Evolutionary conservation across 2,113 vertebrate genomes (phyloP).

Genomic region (Petromus typicus): DNA sequence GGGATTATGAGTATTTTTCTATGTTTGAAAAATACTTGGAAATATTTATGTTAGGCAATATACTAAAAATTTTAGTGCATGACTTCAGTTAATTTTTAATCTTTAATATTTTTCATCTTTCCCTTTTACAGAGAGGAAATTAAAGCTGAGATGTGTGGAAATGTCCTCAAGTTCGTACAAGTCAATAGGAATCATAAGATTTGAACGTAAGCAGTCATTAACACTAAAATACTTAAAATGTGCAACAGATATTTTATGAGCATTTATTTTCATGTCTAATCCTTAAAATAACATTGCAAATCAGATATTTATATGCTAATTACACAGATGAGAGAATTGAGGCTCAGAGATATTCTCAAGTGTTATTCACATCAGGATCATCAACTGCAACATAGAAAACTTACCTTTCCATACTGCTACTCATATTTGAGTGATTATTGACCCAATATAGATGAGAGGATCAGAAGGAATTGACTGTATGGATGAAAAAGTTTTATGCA

Average conservation of each 20-base stretch:
- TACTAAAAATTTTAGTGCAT: not conserved
- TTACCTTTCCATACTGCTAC: not conserved
- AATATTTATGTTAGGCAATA: not conserved
- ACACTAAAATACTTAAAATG: not conserved
- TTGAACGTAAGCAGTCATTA: not conserved
- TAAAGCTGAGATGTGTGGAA: not conserved
- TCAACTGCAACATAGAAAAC: not conserved
- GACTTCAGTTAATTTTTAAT: not conserved
- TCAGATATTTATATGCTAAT: not conserved
- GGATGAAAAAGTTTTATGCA: not conserved
- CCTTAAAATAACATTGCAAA: not conserved
- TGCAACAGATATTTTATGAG: not conserved
- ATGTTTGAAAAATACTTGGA: not conserved
- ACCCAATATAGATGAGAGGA: not conserved
- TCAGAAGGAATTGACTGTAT: not conserved
- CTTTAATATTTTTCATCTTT: not conserved
- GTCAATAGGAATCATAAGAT: not conserved
- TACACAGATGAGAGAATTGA: not conserved
- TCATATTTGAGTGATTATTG: not conserved
- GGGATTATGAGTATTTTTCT: no score
- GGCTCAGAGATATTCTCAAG: not conserved
- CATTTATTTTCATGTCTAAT: not conserved
- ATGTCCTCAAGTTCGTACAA: not conserved
- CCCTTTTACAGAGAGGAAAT: not conserved
- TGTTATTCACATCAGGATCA: not conserved